These are phyloP conservation scores for Mythimna pallens DNA, from an alignment of 2,888 invertebrate species.

Conservation along the genomic window DNA sequence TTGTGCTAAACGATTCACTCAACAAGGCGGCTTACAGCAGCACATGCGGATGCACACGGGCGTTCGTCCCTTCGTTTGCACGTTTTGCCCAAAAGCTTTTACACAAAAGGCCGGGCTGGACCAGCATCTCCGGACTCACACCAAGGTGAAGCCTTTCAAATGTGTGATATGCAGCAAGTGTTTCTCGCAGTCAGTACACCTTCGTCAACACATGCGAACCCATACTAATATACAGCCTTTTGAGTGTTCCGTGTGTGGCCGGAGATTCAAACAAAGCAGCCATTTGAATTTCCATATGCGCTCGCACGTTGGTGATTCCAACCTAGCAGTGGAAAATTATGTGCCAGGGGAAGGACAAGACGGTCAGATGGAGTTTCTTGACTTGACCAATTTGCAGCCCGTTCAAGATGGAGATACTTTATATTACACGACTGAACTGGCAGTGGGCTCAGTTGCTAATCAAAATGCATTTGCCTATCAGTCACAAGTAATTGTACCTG, in stretches of 20 bases:
- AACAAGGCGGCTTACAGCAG: conserved; percentile 86
- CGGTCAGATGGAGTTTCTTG: conserved; percentile 78
- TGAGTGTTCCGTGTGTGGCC: conserved; percentile 82
- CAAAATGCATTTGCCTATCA: conserved; percentile 64
- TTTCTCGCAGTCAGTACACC: conserved; percentile 87
- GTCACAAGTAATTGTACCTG: conserved; percentile 58
- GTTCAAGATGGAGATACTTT: conserved; percentile 83
- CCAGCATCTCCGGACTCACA: conserved; percentile 87
- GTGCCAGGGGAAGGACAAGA: conserved; percentile 71
- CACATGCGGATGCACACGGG: conserved; percentile 88
- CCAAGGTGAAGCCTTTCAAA: conserved; percentile 86
- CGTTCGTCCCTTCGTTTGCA: conserved; percentile 84
- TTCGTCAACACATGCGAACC: conserved; percentile 88
- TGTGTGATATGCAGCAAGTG: conserved; percentile 86
- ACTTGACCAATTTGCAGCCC: conserved; percentile 80
- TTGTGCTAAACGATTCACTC: conserved; percentile 86
- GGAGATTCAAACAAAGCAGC: conserved; percentile 87
- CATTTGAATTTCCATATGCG: conserved; percentile 88
- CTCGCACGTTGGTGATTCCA: conserved; percentile 79
- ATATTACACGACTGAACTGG: conserved; percentile 83
- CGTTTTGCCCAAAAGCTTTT: conserved; percentile 85
- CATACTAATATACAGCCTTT: conserved; percentile 89
- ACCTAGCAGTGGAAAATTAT: conserved; percentile 74
- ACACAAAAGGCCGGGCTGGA: conserved; percentile 88
- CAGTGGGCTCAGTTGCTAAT: conserved; percentile 59